Base-by-base conservation (phyloP, 2,888 invertebrate genomes). In the Aphidius colemani region DNA sequence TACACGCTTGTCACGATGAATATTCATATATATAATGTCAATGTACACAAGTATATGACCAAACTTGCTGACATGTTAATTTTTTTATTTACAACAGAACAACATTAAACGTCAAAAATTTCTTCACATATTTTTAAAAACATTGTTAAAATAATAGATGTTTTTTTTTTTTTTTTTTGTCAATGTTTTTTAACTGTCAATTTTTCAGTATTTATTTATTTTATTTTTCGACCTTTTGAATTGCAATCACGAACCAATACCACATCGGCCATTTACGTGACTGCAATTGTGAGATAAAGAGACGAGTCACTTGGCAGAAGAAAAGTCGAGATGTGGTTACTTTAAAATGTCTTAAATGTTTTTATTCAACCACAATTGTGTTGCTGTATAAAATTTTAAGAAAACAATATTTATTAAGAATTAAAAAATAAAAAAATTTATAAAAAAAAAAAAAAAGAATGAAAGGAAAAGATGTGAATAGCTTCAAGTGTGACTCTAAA, bases 191-290 rank as follows among this genome's bases (percentile, higher is more conserved):
- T 44, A 40, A 48, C 41, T 48, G 46, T 13, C 45, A 40, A 6
- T 40, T 43, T 56, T 48, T n/a, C 9, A 10, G 10, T 10, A 41
- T 63, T 9, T 62, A 39, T 62, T 53, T 62, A 57, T 45, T 8
- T 30, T 11, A 43, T 39, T 30, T 45, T 43, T 56, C 44, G 6
- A 39, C 18, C 51, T 50, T 18, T 62, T 9, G 39, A 11, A 63
- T 65, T 39, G 59, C 63, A 67, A 67, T 67, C 65, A 61, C 67
- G 63, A 67, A 63, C 63, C 67, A 65, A 65, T 67, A 65, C 63
- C 57, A 66, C 53, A 55, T 41, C 13, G 51, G 53, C 30, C 41
- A 45, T 10, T 18, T 46, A 67, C 66, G 67, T 66, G 67, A 48
- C 50, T 53, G 64, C 50, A 66, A 66, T 66, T 50, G 45, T 51